A percentile compares a stretch with the other conserved stretches of the same genome.
These are phyloP conservation scores for Sylvia atricapilla DNA, from an alignment of 2,113 vertebrate genomes.

Conservation along the genomic window DNA sequence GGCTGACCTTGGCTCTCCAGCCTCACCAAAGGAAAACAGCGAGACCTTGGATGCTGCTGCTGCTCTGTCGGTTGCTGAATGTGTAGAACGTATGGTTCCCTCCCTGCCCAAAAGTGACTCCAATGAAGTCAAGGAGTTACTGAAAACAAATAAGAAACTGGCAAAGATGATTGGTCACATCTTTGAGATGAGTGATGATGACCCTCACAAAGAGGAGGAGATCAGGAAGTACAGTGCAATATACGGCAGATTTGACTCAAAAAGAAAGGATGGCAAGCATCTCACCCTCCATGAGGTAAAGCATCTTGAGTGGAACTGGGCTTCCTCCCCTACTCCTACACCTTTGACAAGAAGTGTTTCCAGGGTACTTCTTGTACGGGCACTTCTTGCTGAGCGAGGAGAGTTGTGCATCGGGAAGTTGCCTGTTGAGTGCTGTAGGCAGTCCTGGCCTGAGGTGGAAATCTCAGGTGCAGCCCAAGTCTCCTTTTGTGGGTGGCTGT, in stretches of 20 bases:
- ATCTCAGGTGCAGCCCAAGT: neutral
- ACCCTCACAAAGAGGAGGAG: constrained; percentile 91
- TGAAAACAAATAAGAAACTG: constrained; percentile 95
- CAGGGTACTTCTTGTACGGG: fast-evolving
- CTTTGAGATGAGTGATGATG: constrained; percentile 91
- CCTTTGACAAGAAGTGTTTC: neutral
- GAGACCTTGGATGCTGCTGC: constrained; percentile 89
- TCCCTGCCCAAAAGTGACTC: constrained; percentile 83
- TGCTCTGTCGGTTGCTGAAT: constrained; percentile 89
- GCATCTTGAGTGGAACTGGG: neutral
- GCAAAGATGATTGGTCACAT: constrained; percentile 98
- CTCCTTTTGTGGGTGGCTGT: neutral
- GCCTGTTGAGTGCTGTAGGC: neutral
- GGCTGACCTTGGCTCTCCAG: constrained; percentile 88
- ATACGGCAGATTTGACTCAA: constrained; percentile 97
- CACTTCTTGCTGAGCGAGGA: fast-evolving
- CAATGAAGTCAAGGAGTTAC: constrained; percentile 85
- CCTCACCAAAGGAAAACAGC: constrained; percentile 88
- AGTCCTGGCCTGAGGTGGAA: neutral
- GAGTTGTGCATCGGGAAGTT: neutral
- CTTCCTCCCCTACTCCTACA: neutral
- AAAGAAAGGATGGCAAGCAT: constrained; percentile 95
- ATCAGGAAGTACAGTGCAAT: constrained; percentile 98
- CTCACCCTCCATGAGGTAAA: constrained; percentile 95
- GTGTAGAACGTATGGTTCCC: constrained; percentile 90